These are phyloP conservation scores for Linnaemya tessellans DNA, from an alignment of 2,888 invertebrate genomes.

Conservation along the genomic window DNA sequence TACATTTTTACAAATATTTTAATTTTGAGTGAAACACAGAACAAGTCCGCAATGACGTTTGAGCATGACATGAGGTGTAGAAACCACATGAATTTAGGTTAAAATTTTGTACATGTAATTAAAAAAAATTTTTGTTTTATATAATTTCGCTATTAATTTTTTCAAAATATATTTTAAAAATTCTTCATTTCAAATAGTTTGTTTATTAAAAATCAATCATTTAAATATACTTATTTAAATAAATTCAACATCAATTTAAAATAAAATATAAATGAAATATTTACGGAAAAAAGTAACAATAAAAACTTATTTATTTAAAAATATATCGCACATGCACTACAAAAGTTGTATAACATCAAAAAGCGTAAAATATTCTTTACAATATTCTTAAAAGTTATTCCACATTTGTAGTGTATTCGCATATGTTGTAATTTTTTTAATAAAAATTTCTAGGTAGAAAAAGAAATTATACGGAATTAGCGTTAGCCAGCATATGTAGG, in stretches of 20 bases:
- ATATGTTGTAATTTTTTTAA: too few relatives aligned
- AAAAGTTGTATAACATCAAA: too few relatives aligned
- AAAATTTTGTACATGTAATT: conserved; percentile 30
- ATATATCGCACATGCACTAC: too few relatives aligned
- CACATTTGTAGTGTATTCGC: too few relatives aligned
- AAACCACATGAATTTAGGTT: conserved; percentile 22
- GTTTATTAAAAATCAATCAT: background rate
- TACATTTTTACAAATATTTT: too few relatives aligned
- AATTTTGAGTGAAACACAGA: too few relatives aligned
- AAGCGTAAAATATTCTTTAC: too few relatives aligned
- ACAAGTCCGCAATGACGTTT: conserved; percentile 22
- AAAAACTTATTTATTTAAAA: too few relatives aligned
- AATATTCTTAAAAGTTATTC: too few relatives aligned
- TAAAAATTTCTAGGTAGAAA: too few relatives aligned
- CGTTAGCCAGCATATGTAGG: too few relatives aligned
- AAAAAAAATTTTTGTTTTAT: conserved; percentile 9
- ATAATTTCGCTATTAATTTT: background rate
- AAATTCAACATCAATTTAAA: conserved; percentile 8
- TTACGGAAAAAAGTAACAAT: background rate
- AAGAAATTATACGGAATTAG: too few relatives aligned
- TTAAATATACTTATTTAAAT: background rate
- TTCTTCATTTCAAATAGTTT: background rate
- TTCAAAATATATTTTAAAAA: background rate
- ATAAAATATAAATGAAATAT: conserved; percentile 29
- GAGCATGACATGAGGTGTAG: conserved; percentile 4